Base-by-base conservation (phyloP, 2,797 vertebrate species). In the Neosilurus mollespiculum region DNA sequence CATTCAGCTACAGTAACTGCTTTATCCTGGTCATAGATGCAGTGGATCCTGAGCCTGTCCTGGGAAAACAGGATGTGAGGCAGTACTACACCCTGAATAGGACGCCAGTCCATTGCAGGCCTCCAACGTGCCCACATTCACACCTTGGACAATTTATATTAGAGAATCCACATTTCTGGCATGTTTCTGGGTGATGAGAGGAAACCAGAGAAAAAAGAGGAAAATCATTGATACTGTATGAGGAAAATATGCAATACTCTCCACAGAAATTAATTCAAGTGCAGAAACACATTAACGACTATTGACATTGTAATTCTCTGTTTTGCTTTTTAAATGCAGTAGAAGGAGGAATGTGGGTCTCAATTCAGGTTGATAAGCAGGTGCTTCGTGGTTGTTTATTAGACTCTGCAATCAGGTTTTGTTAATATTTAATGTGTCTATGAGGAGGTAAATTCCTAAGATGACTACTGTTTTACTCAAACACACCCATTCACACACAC, bases 401-500 rank as follows among this genome's bases (percentile, higher is more conserved):
- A 64, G 16, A 54, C 62, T 62, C 11, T 81, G 30, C 20, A 78
- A 58, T 85, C 30, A 59, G 4, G 61, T 81, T 58, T 59, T 59
- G 81, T 87, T 87, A 85, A 87, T 88, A 85, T 82, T 87, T 86
- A 58, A 85, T 88, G 64, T 24, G 12, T 77, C 64, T 85, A 66
- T 37, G 53, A 76, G 56, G 76, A 82, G 30, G 58, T 26, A 80
- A 78, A 88, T 88, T 84, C 84, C 59, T 85, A 80, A 78, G 75
- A 88, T 87, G 77, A 81, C 76, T 83, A 86, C 72, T 65, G 62
- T 85, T 85, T 70, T 62, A 37, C 11, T n/a, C 20, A 62, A n/a
- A 78, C 58, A 76, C 58, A 62, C 72, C 72, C 51, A 62, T 15
- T 6, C 30, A 22, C 22, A 77, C 56, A 62, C n/a, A n/a, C n/a